These are phyloP conservation scores for Stenchaetothrips biformis DNA, from an alignment of 2,888 invertebrate species.

Conservation along the genomic window DNA sequence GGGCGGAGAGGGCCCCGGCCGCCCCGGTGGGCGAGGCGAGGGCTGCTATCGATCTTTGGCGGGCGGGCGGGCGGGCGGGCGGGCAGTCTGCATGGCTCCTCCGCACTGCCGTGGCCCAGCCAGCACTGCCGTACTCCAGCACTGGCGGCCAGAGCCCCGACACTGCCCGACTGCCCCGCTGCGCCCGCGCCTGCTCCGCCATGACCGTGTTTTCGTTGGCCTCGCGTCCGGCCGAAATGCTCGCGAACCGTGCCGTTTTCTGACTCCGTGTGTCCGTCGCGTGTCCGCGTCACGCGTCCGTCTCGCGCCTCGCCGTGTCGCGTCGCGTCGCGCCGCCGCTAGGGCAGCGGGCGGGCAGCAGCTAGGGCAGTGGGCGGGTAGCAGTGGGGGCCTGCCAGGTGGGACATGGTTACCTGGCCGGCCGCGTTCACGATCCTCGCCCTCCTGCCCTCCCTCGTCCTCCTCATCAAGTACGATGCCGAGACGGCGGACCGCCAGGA, in stretches of 20 bases:
- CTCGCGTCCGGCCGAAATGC: no score
- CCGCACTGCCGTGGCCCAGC: no score
- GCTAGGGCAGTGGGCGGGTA: not conserved
- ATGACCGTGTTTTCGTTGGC: no score
- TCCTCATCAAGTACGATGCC: constrained; percentile 4
- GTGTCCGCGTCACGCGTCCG: not conserved
- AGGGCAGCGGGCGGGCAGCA: not conserved
- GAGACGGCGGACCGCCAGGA: constrained; percentile 15
- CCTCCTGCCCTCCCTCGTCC: constrained; percentile 10
- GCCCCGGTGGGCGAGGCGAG: no score
- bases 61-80: no score
- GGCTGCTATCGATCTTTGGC: no score
- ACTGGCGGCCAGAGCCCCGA: no score
- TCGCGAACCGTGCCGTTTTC: not conserved
- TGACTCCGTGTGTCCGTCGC: not conserved
- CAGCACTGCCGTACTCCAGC: no score
- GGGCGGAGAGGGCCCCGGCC: no score
- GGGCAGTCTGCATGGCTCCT: no score
- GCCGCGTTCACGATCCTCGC: not conserved
- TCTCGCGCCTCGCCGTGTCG: not conserved
- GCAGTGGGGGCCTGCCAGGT: not conserved
- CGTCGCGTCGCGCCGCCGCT: not conserved
- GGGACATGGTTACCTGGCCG: not conserved
- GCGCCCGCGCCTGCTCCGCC: no score
- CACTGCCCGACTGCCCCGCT: no score